Evolutionary conservation across 2,797 vertebrate genomes (phyloP).

Genomic region (Sebastes melanostomus): DNA sequence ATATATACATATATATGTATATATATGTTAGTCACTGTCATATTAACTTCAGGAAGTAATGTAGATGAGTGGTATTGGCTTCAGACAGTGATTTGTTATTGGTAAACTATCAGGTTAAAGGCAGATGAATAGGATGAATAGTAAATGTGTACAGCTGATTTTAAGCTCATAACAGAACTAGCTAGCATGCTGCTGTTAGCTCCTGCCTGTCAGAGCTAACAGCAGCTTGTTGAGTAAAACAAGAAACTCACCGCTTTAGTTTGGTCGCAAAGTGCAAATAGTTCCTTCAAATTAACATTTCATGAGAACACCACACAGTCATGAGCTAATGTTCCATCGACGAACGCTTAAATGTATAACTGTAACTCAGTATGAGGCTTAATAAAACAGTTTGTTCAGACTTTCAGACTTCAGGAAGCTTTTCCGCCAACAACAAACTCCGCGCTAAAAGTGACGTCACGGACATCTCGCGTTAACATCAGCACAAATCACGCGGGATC

Average conservation of each 20-base stretch:
- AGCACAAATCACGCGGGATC: constrained; percentile 9
- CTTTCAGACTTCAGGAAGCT: background rate
- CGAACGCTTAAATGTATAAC: accelerated
- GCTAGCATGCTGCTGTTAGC: background rate
- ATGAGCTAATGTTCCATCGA: accelerated
- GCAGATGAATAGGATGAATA: background rate
- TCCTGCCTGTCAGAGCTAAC: background rate
- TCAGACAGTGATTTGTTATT: background rate
- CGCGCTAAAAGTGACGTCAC: constrained; percentile 78
- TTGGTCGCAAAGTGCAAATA: background rate
- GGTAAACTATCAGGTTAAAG: background rate
- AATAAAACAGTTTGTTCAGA: background rate
- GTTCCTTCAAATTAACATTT: background rate
- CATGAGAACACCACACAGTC: background rate
- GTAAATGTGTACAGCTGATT: background rate
- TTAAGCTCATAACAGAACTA: background rate
- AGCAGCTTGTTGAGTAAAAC: background rate
- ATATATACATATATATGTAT: no score
- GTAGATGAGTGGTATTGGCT: background rate
- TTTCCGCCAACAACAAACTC: constrained; percentile 77
- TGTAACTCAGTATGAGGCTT: accelerated
- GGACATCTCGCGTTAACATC: constrained; percentile 34
- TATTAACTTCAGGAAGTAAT: background rate
- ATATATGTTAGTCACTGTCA: background rate
- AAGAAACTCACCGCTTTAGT: constrained; percentile 50